Percentiles rank a stretch among this genome's conserved stretches.
Conservation (phyloP, 2,797 vertebrate species). For the Momotus momota region DNA sequence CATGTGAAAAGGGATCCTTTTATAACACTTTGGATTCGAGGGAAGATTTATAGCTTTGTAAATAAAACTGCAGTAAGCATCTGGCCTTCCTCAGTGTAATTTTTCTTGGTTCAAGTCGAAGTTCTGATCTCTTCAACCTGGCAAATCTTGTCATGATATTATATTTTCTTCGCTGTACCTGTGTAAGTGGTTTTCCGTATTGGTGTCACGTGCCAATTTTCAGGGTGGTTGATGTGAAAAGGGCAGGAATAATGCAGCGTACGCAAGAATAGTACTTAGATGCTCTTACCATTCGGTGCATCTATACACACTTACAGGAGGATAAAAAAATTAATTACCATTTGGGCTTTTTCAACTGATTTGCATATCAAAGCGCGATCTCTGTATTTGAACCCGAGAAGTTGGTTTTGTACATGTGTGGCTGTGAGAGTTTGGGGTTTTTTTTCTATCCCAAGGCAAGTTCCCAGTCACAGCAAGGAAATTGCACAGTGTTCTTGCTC, state of each 20-base stretch:
- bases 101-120: neutral
- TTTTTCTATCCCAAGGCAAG: neutral
- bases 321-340: neutral
- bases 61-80: neutral
- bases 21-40: neutral
- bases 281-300: neutral
- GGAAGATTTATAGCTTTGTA: neutral
- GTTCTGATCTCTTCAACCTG: neutral
- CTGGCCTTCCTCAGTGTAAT: neutral
- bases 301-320: neutral
- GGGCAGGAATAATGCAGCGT: neutral
- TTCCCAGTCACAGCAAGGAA: neutral
- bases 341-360: neutral
- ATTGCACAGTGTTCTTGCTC: accelerated
- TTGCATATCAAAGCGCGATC: neutral
- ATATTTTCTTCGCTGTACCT: neutral
- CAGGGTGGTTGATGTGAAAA: neutral
- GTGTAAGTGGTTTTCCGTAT: neutral
- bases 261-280: accelerated
- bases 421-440: neutral
- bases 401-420: neutral
- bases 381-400: neutral
- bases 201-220: neutral
- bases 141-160: neutral
- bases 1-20: neutral